Evolutionary conservation across 2,797 vertebrate species (phyloP).

Genomic region (Pipistrellus nathusii): DNA sequence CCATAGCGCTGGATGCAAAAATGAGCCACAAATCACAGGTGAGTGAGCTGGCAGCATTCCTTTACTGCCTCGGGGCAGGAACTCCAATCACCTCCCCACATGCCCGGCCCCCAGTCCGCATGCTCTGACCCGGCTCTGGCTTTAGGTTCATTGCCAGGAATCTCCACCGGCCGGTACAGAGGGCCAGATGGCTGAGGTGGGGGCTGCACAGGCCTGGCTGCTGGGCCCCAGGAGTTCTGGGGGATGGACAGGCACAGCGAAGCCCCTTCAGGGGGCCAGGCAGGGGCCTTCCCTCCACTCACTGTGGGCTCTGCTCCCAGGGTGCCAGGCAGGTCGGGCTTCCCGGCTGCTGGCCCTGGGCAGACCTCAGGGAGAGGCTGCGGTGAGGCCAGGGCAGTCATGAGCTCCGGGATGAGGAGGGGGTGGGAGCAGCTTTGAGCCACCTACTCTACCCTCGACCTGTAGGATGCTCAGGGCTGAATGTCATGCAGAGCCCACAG

Average conservation of each 20-base stretch:
- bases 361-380: not conserved
- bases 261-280: not conserved
- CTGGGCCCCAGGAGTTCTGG: not conserved
- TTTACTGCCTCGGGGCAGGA: not conserved
- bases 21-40: not conserved
- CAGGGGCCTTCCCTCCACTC: conserved; percentile 41
- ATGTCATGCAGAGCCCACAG: not conserved
- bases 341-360: not conserved
- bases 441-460: not conserved
- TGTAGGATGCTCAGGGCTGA: not conserved
- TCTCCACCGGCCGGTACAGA: not conserved
- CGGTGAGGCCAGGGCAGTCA: not conserved
- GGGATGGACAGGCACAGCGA: not conserved
- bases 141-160: not conserved
- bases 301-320: not conserved
- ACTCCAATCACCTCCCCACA: not conserved
- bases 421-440: no score
- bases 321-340: not conserved
- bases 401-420: not conserved
- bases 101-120: no score
- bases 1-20: not conserved
- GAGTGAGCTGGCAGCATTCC: not conserved
- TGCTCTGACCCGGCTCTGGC: not conserved
- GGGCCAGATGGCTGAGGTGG: not conserved
- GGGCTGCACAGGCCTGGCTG: not conserved